Conservation (phyloP, 2,888 invertebrate species). For the Galeopsomyia nigrocyanea region DNA sequence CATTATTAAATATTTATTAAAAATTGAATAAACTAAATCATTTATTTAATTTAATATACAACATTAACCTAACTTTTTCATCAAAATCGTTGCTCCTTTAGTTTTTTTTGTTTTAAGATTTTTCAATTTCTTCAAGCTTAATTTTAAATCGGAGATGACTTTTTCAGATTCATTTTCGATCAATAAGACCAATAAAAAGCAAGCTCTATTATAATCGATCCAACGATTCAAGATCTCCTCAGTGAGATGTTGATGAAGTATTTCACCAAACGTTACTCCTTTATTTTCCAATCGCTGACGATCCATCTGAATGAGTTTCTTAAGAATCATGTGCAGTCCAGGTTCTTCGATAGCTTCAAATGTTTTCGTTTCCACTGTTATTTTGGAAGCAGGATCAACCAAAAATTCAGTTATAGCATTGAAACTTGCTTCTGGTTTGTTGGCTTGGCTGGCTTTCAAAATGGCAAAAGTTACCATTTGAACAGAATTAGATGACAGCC, state of each 20-base stretch:
- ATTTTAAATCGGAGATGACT: slow-evolving; percentile 69
- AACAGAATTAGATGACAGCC: slow-evolving; percentile 78
- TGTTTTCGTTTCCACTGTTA: slow-evolving; percentile 41
- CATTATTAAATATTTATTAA: slow-evolving; percentile 29
- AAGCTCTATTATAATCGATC: slow-evolving; percentile 81
- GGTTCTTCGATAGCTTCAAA: slow-evolving; percentile 77
- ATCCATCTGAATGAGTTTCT: slow-evolving; percentile 80
- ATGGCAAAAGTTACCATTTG: slow-evolving; percentile 80
- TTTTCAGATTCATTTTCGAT: slow-evolving; percentile 74
- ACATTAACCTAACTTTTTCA: slow-evolving; percentile 68
- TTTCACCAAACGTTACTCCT: slow-evolving; percentile 71
- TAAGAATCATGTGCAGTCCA: slow-evolving; percentile 82
- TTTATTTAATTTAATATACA: slow-evolving; percentile 27
- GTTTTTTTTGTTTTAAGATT: slow-evolving; percentile 72
- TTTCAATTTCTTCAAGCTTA: slow-evolving; percentile 69
- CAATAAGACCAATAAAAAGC: slow-evolving; percentile 79
- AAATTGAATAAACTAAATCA: slow-evolving; percentile 10
- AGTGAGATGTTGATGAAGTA: slow-evolving; percentile 71
- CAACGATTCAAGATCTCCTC: slow-evolving; percentile 74
- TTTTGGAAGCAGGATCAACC: slow-evolving; percentile 70
- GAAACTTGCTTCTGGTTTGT: slow-evolving; percentile 68
- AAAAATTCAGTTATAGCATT: slow-evolving; percentile 69
- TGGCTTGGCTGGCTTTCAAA: slow-evolving; percentile 75
- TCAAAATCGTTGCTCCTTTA: slow-evolving; percentile 76
- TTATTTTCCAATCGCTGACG: slow-evolving; percentile 68